Percentiles rank a stretch among this genome's conserved stretches.
Conservation (phyloP, 1,140 invertebrate species). For the Drosophila funebris region DNA sequence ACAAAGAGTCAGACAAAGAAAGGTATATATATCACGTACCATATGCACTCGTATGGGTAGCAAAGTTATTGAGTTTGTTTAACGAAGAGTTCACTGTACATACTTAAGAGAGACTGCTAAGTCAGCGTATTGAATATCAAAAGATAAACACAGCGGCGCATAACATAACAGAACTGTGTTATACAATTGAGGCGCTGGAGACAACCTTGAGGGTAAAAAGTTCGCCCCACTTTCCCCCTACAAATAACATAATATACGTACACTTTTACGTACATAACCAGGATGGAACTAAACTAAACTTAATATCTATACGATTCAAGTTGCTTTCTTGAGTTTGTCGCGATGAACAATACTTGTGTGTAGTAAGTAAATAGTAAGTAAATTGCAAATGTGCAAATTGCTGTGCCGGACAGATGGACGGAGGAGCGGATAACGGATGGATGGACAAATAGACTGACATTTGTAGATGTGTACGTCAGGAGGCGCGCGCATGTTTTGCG, state of each 20-base stretch:
- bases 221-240: slow-evolving; percentile 8
- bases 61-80: not conserved
- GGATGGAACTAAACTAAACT: not conserved
- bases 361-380: slow-evolving; percentile 17
- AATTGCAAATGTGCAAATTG: slow-evolving; percentile 33
- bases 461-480: slow-evolving; percentile 15
- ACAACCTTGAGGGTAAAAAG: slow-evolving; percentile 48
- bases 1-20: no score
- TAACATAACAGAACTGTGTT: slow-evolving; percentile 23
- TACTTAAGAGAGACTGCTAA: slow-evolving; percentile 17
- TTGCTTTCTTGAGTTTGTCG: slow-evolving; percentile 1
- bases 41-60: no score
- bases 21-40: no score
- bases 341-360: not conserved
- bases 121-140: slow-evolving; percentile 56
- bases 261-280: not conserved
- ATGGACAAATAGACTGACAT: not conserved
- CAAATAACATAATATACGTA: not conserved
- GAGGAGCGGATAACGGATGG: not conserved
- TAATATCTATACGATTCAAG: not conserved
- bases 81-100: slow-evolving; percentile 15
- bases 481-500: slow-evolving; percentile 28
- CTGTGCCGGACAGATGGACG: slow-evolving; percentile 14
- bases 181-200: slow-evolving; percentile 58
- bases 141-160: slow-evolving; percentile 62